phyloP scores from a whole-genome alignment of 2,113 vertebrate species.

The Dasyurus viverrinus region DNA sequence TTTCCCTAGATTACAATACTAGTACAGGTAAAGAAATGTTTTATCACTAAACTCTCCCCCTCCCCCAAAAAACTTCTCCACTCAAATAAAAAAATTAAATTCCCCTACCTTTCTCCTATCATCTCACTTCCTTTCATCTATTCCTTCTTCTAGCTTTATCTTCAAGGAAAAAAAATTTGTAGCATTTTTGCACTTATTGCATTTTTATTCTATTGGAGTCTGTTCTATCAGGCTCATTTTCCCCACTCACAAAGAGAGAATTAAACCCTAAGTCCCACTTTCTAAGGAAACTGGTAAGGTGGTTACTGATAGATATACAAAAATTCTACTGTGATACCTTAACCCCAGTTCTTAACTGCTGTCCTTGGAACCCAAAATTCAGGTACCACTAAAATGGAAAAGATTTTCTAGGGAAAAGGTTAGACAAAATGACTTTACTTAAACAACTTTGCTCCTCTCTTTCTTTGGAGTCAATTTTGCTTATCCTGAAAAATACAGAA shows the following conservation, averaged over 20 bases:
- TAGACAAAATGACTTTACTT: background rate
- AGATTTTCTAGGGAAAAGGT: background rate
- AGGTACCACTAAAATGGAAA: background rate
- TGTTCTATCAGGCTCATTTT: background rate
- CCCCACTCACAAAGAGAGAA: background rate
- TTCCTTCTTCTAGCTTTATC: background rate
- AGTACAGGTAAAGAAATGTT: background rate
- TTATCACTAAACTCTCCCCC: background rate
- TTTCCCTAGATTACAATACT: background rate
- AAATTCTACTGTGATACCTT: background rate
- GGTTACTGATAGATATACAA: background rate
- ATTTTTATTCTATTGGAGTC: background rate
- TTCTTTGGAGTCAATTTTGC: background rate
- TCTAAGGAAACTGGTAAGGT: background rate
- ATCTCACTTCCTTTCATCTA: background rate
- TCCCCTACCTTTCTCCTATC: background rate
- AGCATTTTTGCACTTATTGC: background rate
- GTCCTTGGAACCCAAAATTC: accelerated
- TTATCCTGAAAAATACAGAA: background rate
- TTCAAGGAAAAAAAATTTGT: background rate
- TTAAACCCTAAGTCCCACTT: background rate
- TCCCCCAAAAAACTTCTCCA: background rate
- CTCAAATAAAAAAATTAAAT: background rate
- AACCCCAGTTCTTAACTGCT: background rate
- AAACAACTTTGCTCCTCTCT: background rate